Base-by-base conservation (phyloP, 2,113 vertebrate species). In the Pteruthius melanotis region DNA sequence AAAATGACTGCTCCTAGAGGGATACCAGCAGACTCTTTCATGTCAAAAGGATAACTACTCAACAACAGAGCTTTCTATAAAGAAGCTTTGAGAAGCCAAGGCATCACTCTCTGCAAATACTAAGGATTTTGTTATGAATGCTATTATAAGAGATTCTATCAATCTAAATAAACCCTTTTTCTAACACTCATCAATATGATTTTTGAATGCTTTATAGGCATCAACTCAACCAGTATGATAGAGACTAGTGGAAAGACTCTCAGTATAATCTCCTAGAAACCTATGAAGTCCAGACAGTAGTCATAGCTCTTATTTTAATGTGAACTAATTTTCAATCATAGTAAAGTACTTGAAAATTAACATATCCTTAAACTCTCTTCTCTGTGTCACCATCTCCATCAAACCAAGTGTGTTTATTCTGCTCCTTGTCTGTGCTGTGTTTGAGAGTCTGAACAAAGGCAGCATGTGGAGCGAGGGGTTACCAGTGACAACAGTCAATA, bases 311-410 rank as follows among this genome's bases (percentile, higher is more conserved):
- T 87, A 57, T 61, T 96, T 91, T 65, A 76, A 83, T 49, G 64
- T 33, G 61, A 89, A 79, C 61, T 79, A 70, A 76, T 89, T 94
- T 95, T 78, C 80, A 94, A 95, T 91, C 68, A 87, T 44, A 31
- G 21, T 54, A 15, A 71, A 87, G 53, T 64, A 85, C 90, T 90
- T 90, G 76, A 92, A 94, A 93, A 95, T 91, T 79, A 95, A 80
- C 42, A 50, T 37, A 70, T 27, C 15, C 90, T 96, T 87, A 66
- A 93, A 71, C 24, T 54, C 61, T 64, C 78, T 69, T 87, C 71
- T 79, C 54, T 10, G 2, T 70, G 47, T 60, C 85, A 86, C 37
- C 45, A 52, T 83, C 42, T 80, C 82, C 57, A 74, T 88, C 88
- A 91, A 77, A 87, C 23, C 52, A 76, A 94, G 53, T 15, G 47